Evolutionary conservation across 2,113 vertebrate genomes (phyloP).

Genomic region (Sprattus sprattus): DNA sequence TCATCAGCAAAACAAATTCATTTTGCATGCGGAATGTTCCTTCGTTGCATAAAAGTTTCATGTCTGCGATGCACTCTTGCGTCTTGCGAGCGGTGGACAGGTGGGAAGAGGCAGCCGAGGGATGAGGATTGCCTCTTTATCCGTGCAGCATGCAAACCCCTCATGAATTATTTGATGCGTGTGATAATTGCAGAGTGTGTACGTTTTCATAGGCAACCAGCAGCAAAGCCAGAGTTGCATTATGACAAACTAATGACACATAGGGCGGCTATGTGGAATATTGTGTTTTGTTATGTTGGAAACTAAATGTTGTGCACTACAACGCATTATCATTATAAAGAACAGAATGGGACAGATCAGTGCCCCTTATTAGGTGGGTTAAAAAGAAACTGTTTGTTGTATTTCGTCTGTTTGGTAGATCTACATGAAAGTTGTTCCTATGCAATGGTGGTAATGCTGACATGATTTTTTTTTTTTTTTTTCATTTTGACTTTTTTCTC

Average conservation of each 20-base stretch:
- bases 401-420: neutral
- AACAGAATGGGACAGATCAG: neutral
- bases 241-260: neutral
- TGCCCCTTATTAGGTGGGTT: neutral
- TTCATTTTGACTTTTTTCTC: neutral
- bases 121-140: neutral
- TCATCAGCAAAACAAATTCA: constrained; percentile 28
- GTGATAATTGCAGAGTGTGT: constrained; percentile 16
- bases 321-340: no score
- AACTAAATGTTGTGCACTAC: neutral
- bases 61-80: constrained; percentile 6
- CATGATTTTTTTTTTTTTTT: neutral
- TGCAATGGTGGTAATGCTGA: neutral
- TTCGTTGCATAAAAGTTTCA: constrained; percentile 17
- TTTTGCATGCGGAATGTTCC: constrained; percentile 38
- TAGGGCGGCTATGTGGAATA: neutral
- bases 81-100: neutral
- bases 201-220: neutral
- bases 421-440: neutral
- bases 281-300: neutral
- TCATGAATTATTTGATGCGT: constrained; percentile 34
- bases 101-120: neutral
- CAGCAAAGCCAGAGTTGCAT: constrained; percentile 12
- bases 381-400: neutral
- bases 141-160: constrained; percentile 18